phyloP scores from a whole-genome alignment of 2,888 invertebrate species.

The Latrodectus elegans region DNA sequence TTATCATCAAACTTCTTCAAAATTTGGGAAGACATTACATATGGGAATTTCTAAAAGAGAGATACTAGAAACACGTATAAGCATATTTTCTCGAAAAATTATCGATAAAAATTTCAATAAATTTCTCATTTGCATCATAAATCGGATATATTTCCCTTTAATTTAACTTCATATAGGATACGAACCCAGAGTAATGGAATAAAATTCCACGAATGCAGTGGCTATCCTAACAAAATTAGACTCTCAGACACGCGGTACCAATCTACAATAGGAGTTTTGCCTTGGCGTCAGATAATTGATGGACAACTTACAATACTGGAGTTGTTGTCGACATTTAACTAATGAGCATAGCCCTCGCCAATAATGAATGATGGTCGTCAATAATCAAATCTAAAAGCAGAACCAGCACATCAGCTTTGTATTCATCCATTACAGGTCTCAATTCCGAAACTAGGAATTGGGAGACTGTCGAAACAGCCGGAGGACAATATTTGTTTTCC shows the following conservation, averaged over 20 bases:
- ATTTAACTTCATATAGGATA: background rate
- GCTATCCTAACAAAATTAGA: constrained; percentile 35
- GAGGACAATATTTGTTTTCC: constrained; percentile 49
- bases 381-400: constrained; percentile 50
- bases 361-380: constrained; percentile 48
- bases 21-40: too few relatives aligned
- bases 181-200: constrained; percentile 4
- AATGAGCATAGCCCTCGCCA: constrained; percentile 15
- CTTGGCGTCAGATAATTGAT: constrained; percentile 24
- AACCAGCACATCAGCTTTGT: background rate
- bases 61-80: too few relatives aligned
- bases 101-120: too few relatives aligned
- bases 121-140: too few relatives aligned
- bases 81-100: too few relatives aligned
- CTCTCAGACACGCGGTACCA: background rate
- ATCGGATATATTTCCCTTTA: too few relatives aligned
- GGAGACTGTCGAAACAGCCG: constrained; percentile 9
- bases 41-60: too few relatives aligned
- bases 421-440: constrained; percentile 39
- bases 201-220: constrained; percentile 17
- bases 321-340: constrained; percentile 33
- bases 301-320: constrained; percentile 28
- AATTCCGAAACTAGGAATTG: constrained; percentile 4
- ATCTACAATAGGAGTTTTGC: constrained; percentile 14
- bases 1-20: too few relatives aligned